phyloP scores from a whole-genome alignment of 2,797 vertebrate species.

The Mareca penelope region DNA sequence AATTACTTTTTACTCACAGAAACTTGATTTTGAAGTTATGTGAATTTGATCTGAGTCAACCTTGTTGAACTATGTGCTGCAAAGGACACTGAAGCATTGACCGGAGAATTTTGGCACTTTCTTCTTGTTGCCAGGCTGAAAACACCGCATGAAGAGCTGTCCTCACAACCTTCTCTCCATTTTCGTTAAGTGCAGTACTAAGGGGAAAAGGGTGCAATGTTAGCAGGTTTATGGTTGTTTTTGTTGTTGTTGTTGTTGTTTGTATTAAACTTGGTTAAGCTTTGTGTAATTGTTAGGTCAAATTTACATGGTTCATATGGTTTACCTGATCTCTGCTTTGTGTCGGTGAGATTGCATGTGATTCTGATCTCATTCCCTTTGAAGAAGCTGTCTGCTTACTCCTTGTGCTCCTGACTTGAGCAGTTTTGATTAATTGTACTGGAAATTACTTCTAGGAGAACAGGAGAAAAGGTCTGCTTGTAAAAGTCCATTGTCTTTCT shows the following conservation, averaged over 20 bases:
- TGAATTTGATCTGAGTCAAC: neutral
- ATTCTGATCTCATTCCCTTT: neutral
- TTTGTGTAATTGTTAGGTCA: neutral
- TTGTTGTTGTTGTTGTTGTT: neutral
- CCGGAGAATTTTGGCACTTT: neutral
- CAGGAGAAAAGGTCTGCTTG: neutral
- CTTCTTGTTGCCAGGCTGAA: neutral
- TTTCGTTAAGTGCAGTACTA: neutral
- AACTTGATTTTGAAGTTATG: neutral
- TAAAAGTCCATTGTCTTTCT: neutral
- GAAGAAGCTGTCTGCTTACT: neutral
- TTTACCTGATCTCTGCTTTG: neutral
- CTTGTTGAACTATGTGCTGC: neutral
- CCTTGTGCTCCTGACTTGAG: neutral
- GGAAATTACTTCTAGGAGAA: neutral
- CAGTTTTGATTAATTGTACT: neutral
- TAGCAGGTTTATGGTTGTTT: neutral
- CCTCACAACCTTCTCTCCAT: neutral
- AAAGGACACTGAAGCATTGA: neutral
- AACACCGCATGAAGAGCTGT: neutral
- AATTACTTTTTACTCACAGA: neutral
- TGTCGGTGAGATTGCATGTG: neutral
- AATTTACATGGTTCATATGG: neutral
- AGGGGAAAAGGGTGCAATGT: neutral
- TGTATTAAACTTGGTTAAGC: neutral